A percentile compares a stretch with the other conserved stretches of the same genome.
phyloP scores from a whole-genome alignment of 2,888 invertebrate species.

The Lasioglossum morio region DNA sequence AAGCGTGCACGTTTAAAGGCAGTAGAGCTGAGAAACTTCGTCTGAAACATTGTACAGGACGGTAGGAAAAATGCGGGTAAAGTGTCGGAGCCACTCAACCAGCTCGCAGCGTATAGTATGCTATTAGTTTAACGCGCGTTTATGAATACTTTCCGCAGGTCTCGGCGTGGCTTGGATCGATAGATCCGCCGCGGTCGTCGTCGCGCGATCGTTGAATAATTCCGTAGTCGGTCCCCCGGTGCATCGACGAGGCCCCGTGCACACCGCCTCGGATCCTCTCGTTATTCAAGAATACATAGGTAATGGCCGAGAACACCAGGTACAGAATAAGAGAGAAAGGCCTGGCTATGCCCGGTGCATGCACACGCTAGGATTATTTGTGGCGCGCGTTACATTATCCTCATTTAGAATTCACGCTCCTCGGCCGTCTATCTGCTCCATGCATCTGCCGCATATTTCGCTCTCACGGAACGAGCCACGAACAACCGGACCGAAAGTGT shows the following conservation, averaged over 20 bases:
- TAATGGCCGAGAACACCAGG: slow-evolving; percentile 42
- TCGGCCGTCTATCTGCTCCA: slow-evolving; percentile 71
- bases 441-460: slow-evolving; percentile 74
- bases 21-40: background rate
- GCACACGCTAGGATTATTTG: slow-evolving; percentile 72
- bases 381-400: slow-evolving; percentile 73
- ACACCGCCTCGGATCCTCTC: slow-evolving; percentile 46
- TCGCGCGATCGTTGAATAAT: slow-evolving; percentile 61
- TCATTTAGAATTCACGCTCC: slow-evolving; percentile 73
- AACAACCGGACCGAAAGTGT: slow-evolving; percentile 40
- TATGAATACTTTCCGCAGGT: slow-evolving; percentile 47
- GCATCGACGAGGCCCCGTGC: slow-evolving; percentile 56
- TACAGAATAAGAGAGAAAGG: slow-evolving; percentile 35
- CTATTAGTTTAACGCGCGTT: slow-evolving; percentile 32
- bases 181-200: slow-evolving; percentile 37
- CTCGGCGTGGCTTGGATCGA: slow-evolving; percentile 21
- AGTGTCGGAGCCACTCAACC: background rate
- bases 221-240: slow-evolving; percentile 53
- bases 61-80: background rate
- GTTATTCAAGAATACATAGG: slow-evolving; percentile 69
- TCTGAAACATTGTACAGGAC: slow-evolving; percentile 25
- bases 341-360: slow-evolving; percentile 31
- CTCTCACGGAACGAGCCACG: slow-evolving; percentile 58
- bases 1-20: background rate
- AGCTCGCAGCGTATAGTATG: slow-evolving; percentile 4